Percentiles rank a stretch among this genome's conserved stretches.
These are phyloP conservation scores for Idaea dimidiata DNA, from an alignment of 2,888 invertebrate genomes.

Conservation along the genomic window DNA sequence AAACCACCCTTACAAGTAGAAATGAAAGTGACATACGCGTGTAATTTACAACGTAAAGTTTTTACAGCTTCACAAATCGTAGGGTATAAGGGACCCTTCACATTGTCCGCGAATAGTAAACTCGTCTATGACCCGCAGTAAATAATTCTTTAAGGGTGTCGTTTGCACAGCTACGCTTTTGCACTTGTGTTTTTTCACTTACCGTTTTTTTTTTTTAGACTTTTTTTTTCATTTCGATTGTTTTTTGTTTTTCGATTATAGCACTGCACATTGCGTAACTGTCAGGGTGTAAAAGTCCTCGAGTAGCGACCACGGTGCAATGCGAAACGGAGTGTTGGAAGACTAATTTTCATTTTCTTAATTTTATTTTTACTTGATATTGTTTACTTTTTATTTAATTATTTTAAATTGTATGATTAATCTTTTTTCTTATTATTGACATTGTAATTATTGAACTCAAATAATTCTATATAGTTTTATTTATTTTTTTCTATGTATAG, in stretches of 20 bases:
- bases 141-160: slow-evolving; percentile 54
- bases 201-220: not conserved
- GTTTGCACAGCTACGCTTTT: slow-evolving; percentile 37
- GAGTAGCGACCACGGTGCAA: too few relatives aligned
- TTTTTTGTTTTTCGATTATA: not conserved
- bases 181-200: slow-evolving; percentile 22
- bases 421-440: too few relatives aligned
- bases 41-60: slow-evolving; percentile 15
- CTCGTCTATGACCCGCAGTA: slow-evolving; percentile 42
- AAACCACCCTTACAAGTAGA: not conserved
- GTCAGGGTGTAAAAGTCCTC: too few relatives aligned
- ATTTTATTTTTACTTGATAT: too few relatives aligned
- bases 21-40: not conserved
- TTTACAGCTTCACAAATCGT: slow-evolving; percentile 16
- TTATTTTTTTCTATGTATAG: too few relatives aligned
- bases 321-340: too few relatives aligned
- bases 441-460: too few relatives aligned
- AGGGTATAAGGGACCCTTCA: slow-evolving; percentile 6
- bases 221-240: not conserved
- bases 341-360: too few relatives aligned
- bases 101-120: slow-evolving; percentile 28
- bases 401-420: too few relatives aligned
- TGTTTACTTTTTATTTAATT: too few relatives aligned
- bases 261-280: too few relatives aligned
- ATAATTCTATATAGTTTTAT: too few relatives aligned